phyloP scores from a whole-genome alignment of 2,113 vertebrate species.

The Climacteris rufus region DNA sequence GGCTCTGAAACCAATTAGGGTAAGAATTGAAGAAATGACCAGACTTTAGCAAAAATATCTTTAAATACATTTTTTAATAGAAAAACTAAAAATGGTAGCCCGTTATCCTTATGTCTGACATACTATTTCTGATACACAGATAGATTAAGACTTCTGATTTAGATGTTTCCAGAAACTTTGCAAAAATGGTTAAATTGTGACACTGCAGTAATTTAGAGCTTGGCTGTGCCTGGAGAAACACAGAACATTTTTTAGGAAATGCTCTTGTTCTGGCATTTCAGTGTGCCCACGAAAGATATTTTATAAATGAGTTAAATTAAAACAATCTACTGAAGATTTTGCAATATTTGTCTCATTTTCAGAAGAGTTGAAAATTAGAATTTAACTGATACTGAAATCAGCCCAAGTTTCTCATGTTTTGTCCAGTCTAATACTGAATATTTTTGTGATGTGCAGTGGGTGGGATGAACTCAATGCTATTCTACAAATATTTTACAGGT shows the following conservation, averaged over 20 bases:
- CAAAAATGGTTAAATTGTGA: not conserved
- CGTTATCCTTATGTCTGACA: not conserved
- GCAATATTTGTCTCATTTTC: not conserved
- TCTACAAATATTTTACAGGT: not conserved
- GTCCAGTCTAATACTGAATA: not conserved
- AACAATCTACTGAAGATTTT: not conserved
- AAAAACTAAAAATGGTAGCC: not conserved
- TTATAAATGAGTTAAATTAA: not conserved
- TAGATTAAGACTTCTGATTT: not conserved
- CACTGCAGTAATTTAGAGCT: not conserved
- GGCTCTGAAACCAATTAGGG: conserved; percentile 90
- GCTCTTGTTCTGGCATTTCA: not conserved
- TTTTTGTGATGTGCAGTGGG: not conserved
- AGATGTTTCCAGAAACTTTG: not conserved
- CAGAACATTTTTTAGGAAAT: not conserved
- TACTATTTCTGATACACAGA: not conserved
- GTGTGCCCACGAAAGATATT: rapidly evolving
- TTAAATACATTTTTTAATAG: not conserved
- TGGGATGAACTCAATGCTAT: not conserved
- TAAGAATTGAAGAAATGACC: conserved; percentile 50
- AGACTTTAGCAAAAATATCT: not conserved
- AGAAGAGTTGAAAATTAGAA: not conserved
- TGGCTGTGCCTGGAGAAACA: not conserved
- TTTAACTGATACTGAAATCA: not conserved
- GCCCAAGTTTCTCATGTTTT: not conserved